phyloP scores from a whole-genome alignment of 2,888 invertebrate genomes.

The Temnothorax unifasciatus region DNA sequence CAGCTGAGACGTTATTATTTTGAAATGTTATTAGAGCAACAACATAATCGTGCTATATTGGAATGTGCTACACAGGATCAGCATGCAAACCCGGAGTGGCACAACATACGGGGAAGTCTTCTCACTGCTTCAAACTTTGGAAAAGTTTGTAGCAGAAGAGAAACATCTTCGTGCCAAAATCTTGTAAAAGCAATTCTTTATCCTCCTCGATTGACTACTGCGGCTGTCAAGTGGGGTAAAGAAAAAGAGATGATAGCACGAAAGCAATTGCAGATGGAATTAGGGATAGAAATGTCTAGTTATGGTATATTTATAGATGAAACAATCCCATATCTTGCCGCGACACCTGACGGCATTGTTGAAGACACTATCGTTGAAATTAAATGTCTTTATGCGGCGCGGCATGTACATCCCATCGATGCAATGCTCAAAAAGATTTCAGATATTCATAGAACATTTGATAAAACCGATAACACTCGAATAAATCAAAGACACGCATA shows the following conservation, averaged over 20 bases:
- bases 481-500: too few relatives aligned
- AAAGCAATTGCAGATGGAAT: background rate
- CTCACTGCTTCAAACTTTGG: background rate
- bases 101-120: too few relatives aligned
- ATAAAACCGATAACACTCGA: background rate
- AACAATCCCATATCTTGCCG: background rate
- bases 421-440: conserved; percentile 9
- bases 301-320: background rate
- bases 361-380: background rate
- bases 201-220: background rate
- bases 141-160: background rate
- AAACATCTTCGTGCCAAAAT: background rate
- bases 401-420: background rate
- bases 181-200: conserved; percentile 5
- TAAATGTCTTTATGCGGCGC: background rate
- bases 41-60: too few relatives aligned
- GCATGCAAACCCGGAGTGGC: too few relatives aligned
- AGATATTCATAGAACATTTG: background rate
- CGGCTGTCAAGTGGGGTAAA: conserved; percentile 8
- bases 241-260: background rate
- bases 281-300: background rate
- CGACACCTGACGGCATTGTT: background rate
- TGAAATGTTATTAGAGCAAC: too few relatives aligned
- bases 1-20: too few relatives aligned
- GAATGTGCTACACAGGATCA: too few relatives aligned